phyloP scores from a whole-genome alignment of 2,797 vertebrate genomes.

The Xenopus petersii region DNA sequence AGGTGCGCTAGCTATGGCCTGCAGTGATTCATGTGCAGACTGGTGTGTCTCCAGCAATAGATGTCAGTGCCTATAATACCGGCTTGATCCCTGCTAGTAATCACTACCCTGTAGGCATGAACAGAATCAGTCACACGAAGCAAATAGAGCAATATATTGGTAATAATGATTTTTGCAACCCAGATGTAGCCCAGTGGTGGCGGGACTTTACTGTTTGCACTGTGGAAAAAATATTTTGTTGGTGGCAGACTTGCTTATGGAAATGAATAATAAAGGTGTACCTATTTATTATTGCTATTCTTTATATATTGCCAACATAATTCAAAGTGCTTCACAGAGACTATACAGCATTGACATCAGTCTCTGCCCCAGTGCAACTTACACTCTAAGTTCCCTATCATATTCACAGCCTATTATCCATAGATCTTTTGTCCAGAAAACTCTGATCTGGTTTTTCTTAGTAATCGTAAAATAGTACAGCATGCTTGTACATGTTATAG shows the following conservation, averaged over 20 bases:
- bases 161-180: slow-evolving; percentile 7
- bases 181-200: slow-evolving; percentile 11
- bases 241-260: slow-evolving; percentile 1
- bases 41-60: not conserved
- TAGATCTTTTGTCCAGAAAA: too few species aligned
- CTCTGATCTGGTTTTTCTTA: too few species aligned
- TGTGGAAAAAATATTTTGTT: slow-evolving; percentile 15
- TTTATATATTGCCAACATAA: too few species aligned
- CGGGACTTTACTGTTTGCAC: not conserved
- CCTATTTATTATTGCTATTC: too few species aligned
- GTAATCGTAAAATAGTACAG: too few species aligned
- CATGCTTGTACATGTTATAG: too few species aligned
- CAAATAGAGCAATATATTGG: slow-evolving; percentile 13
- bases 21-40: slow-evolving; percentile 5
- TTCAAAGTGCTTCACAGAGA: too few species aligned
- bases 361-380: too few species aligned
- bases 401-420: too few species aligned
- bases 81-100: slow-evolving; percentile 20
- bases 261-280: not conserved
- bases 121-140: slow-evolving; percentile 28
- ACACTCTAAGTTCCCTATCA: too few species aligned
- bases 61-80: slow-evolving; percentile 6
- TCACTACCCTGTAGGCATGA: slow-evolving; percentile 28
- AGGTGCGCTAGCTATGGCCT: slow-evolving; percentile 4
- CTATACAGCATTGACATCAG: too few species aligned